Evolutionary conservation across 2,113 vertebrate species (phyloP), one percentile per base, ranked within the genome.

Genomic region (Argyrosomus japonicus): DNA sequence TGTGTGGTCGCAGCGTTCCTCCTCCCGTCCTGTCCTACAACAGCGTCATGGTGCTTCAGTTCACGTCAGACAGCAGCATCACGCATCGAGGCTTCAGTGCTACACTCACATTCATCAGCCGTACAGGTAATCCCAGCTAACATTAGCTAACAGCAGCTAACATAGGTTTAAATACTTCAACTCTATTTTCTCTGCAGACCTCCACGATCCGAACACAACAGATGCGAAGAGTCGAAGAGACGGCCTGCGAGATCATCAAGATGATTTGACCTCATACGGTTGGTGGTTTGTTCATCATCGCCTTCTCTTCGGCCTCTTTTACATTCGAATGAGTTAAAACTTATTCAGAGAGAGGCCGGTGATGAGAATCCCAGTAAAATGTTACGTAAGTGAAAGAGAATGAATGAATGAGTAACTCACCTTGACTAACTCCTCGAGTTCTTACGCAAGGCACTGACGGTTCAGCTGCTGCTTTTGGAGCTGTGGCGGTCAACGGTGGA

Each of bases 41-140:
- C 53, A 89, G 80, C 18, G 1, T 94, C 50, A 96, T 97, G 96
- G 68, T 96, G 50, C 86, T 97, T 54, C 91, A 77, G 25, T 97
- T 98, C 88, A 88, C 58, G 10, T 94, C 95, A 0, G 96, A 97
- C 89, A 88, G 92, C 91, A 95, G 90, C 1, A 51, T 92, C 57
- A 87, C 94, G 3, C 94, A 88, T 40, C 48, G 83, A 13, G 96
- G 97, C 75, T 97, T 97, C 92, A 92, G 84, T 19, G 95, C 95
- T 4, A 21, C 68, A 0, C 60, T 95, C 3, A 87, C 95, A 36
- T 97, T 97, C 91, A 89, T 97, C 87, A 91, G 75, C 43, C 47
- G 75, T 57, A 23, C 89, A 94, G 95, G 96, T 97, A 88, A 36
- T 36, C 36, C 36, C 36, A 36, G 36, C 36, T 36, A 8, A 8